Conservation (phyloP, 2,888 invertebrate species). For the Dasysyrphus albostriatus region DNA sequence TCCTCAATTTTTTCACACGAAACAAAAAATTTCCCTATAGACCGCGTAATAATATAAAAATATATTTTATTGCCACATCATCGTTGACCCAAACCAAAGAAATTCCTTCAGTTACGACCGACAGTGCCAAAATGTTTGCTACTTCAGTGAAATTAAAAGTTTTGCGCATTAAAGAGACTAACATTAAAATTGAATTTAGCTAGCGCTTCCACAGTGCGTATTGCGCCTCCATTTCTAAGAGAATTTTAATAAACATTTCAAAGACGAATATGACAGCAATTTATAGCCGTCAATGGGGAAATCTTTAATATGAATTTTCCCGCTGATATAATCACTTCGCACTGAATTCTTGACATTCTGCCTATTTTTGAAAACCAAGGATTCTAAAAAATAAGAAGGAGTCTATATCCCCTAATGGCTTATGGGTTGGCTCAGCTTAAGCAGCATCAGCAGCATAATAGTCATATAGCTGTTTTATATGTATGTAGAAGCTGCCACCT, state of each 20-base stretch:
- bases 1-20: too few species aligned
- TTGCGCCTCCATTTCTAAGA: not conserved
- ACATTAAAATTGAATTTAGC: too few species aligned
- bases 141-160: too few species aligned
- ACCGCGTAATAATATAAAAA: too few species aligned
- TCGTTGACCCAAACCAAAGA: too few species aligned
- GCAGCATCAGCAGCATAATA: not conserved
- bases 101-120: too few species aligned
- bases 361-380: slow-evolving; percentile 23
- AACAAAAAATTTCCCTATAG: too few species aligned
- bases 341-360: slow-evolving; percentile 20
- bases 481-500: slow-evolving; percentile 14
- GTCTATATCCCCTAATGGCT: slow-evolving; percentile 9
- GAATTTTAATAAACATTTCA: slow-evolving; percentile 43
- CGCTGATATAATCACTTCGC: slow-evolving; percentile 55
- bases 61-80: too few species aligned
- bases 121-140: too few species aligned
- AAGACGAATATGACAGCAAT: slow-evolving; percentile 54
- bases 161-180: too few species aligned
- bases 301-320: slow-evolving; percentile 42
- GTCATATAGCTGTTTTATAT: not conserved
- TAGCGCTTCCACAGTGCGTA: too few species aligned
- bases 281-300: slow-evolving; percentile 45
- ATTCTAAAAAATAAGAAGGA: not conserved
- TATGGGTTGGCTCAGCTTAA: not conserved